Evolutionary conservation across 2,797 vertebrate species (phyloP).

Genomic region (Simalia tracyae): DNA sequence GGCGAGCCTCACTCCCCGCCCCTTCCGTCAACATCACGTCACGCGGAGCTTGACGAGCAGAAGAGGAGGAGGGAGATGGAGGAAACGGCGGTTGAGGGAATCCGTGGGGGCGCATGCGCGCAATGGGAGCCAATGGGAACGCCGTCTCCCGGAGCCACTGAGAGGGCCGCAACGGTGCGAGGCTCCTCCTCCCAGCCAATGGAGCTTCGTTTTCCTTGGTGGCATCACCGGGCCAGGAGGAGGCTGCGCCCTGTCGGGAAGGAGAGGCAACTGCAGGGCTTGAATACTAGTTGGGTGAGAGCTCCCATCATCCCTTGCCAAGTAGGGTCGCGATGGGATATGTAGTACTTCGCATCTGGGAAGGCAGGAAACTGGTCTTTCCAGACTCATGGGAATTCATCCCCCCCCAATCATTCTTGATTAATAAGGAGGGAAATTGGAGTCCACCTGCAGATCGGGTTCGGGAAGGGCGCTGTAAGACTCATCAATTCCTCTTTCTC

Average conservation of each 20-base stretch:
- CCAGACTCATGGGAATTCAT: background rate
- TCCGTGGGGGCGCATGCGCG: background rate
- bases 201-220: background rate
- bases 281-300: background rate
- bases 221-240: background rate
- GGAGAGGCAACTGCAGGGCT: background rate
- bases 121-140: background rate
- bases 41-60: background rate
- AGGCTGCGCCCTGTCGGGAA: background rate
- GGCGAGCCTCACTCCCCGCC: background rate
- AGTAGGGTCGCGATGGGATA: background rate
- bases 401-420: background rate
- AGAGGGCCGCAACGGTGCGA: background rate
- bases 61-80: rapidly evolving
- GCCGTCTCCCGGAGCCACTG: background rate
- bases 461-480: too few species aligned
- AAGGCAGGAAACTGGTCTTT: background rate
- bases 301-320: background rate
- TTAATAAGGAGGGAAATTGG: background rate
- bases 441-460: too few species aligned
- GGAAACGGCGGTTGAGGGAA: rapidly evolving
- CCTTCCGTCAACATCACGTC: constrained; percentile 10
- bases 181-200: background rate
- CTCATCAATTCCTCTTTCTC: too few species aligned
- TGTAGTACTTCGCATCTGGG: background rate